Conservation (phyloP, 2,113 vertebrate genomes). For the Rhinogobius similis region DNA sequence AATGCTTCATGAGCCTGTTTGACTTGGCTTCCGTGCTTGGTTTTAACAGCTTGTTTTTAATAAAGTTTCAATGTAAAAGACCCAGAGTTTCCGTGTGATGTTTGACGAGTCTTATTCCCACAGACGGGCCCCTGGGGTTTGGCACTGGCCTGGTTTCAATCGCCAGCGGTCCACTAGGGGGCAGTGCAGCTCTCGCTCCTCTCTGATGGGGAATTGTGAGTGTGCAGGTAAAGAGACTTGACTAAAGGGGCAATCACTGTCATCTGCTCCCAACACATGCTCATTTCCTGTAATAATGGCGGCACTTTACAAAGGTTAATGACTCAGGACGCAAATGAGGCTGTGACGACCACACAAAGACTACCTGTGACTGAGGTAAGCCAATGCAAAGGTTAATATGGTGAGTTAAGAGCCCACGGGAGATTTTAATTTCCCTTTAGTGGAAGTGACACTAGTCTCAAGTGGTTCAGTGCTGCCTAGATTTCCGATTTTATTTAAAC, state of each 20-base stretch:
- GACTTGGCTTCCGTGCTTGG: constrained; percentile 50
- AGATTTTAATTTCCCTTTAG: constrained; percentile 52
- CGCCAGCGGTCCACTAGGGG: constrained; percentile 69
- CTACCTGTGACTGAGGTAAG: constrained; percentile 40
- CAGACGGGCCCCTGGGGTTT: constrained; percentile 51
- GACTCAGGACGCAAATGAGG: constrained; percentile 57
- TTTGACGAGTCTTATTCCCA: constrained; percentile 50
- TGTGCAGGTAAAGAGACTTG: constrained; percentile 61
- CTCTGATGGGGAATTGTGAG: constrained; percentile 57
- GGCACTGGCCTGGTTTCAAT: constrained; percentile 31
- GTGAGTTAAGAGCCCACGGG: constrained; percentile 30
- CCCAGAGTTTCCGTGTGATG: constrained; percentile 50
- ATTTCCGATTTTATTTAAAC: constrained; percentile 50
- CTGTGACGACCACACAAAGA: constrained; percentile 46
- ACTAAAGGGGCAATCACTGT: constrained; percentile 50
- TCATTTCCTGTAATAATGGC: constrained; percentile 65
- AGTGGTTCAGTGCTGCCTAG: constrained; percentile 20
- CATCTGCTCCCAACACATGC: constrained; percentile 43
- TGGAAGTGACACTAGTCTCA: constrained; percentile 44
- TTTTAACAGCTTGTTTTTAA: constrained; percentile 66
- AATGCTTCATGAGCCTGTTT: constrained; percentile 43
- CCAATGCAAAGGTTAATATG: constrained; percentile 38
- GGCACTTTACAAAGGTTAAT: constrained; percentile 36
- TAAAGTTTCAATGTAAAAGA: constrained; percentile 58
- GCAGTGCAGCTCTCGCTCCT: constrained; percentile 66